phyloP scores from a whole-genome alignment of 2,888 invertebrate genomes.

The Mycalesis mineus region DNA sequence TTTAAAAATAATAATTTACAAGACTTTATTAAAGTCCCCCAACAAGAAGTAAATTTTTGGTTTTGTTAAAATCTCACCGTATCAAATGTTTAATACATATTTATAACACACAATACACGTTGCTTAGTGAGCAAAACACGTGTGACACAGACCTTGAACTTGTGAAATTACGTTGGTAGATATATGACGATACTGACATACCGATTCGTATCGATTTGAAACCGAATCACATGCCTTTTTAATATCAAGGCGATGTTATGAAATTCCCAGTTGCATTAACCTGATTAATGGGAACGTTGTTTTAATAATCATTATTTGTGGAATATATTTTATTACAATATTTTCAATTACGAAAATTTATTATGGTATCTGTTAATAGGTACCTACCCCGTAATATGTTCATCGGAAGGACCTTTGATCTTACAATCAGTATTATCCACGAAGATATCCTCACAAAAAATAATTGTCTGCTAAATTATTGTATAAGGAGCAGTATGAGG shows the following conservation, averaged over 20 bases:
- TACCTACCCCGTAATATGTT: too few relatives aligned
- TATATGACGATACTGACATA: neutral
- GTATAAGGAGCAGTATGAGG: too few relatives aligned
- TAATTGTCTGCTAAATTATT: too few relatives aligned
- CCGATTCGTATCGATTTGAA: neutral
- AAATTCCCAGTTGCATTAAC: neutral
- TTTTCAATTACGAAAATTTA: too few relatives aligned
- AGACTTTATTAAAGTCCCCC: too few relatives aligned
- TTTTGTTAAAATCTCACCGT: too few relatives aligned
- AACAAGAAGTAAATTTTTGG: too few relatives aligned
- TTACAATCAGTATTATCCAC: too few relatives aligned
- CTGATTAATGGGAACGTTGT: neutral
- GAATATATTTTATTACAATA: neutral
- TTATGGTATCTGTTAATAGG: too few relatives aligned
- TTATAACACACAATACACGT: constrained; percentile 31
- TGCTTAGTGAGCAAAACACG: constrained; percentile 33
- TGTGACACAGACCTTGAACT: constrained; percentile 36
- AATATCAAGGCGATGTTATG: neutral
- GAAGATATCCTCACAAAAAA: too few relatives aligned
- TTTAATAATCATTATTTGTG: neutral
- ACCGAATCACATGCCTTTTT: neutral
- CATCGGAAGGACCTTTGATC: too few relatives aligned
- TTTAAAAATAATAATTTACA: too few relatives aligned
- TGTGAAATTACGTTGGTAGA: constrained; percentile 26
- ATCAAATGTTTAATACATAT: neutral